Percentiles rank a stretch among this genome's conserved stretches.
Evolutionary conservation across 2,797 vertebrate genomes (phyloP).

Genomic region (Neomorphus geoffroyi): DNA sequence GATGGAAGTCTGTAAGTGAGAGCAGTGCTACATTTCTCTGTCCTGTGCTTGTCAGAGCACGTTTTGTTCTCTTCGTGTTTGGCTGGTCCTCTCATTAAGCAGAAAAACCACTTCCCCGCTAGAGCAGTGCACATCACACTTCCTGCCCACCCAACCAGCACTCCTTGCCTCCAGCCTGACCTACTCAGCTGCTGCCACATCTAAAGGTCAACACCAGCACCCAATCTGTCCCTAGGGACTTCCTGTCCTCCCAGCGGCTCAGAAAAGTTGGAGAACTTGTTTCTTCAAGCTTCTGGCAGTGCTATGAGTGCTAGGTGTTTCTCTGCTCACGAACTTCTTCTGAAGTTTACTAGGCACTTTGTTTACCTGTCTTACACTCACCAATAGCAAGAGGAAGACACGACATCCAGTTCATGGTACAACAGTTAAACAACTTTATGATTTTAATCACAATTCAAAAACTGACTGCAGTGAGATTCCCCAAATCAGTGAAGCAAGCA

Average conservation of each 20-base stretch:
- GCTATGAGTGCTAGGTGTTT: background rate
- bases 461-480: background rate
- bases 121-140: background rate
- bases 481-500: background rate
- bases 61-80: background rate
- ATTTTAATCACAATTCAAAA: background rate
- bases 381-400: background rate
- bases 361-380: background rate
- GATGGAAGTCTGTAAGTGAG: background rate
- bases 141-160: background rate
- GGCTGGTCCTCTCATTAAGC: background rate
- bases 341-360: background rate
- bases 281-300: background rate
- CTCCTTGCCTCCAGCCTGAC: background rate
- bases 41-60: background rate
- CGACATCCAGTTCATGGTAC: accelerated
- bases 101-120: constrained; percentile 49
- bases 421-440: background rate
- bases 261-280: background rate
- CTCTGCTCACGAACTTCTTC: background rate
- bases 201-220: background rate
- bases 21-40: background rate
- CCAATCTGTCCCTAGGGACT: background rate
- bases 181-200: background rate
- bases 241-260: background rate